Base-by-base conservation (phyloP, 1,140 invertebrate genomes). In the Pseudomyrmex sp. region DNA sequence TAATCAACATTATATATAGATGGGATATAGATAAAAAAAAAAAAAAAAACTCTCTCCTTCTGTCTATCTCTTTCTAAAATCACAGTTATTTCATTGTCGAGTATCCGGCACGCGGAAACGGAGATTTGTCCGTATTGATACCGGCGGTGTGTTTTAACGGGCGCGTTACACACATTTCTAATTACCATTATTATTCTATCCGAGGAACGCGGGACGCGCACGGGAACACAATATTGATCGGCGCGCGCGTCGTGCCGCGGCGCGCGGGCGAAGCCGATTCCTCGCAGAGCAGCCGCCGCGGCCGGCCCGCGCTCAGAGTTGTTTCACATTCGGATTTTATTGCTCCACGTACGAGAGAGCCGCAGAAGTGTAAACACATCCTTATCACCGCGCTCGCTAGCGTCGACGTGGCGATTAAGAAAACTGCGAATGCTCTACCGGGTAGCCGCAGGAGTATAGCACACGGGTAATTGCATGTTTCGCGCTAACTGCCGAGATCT, bases 161-260 rank as follows among this genome's bases (percentile, higher is more conserved):
- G 56, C 8, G n/a, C 18, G 10, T 8, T 15, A 52, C 35, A 35
- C 35, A 50, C 13, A 23, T 79, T 79, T 59, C 44, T 59, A 79
- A 79, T 79, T 69, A 79, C 35, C 12, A 48, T 79, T 59, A 79
- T 79, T 70, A 79, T 73, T 82, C 46, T 23, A 54, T 26, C 52
- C 44, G 73, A 72, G 77, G 85, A 86, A 82, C 58, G 72, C 35
- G n/a, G 48, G n/a, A 35, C 74, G 59, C 46, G 59, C 74, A 26
- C 59, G 44, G 52, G 56, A n/a, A n/a, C 63, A 48, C 73, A 86
- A 87, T 87, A 87, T 87, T 70, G 86, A 87, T 86, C 86, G 79
- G 79, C 35, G 44, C 73, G 66, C 35, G 44, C 73, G 72, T 77
- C 59, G 35, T 52, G 72, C 54, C 77, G 35, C 35, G 35, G 35